These are phyloP conservation scores for Zosterops pallidus DNA, from an alignment of 2,113 vertebrate genomes.

Conservation along the genomic window DNA sequence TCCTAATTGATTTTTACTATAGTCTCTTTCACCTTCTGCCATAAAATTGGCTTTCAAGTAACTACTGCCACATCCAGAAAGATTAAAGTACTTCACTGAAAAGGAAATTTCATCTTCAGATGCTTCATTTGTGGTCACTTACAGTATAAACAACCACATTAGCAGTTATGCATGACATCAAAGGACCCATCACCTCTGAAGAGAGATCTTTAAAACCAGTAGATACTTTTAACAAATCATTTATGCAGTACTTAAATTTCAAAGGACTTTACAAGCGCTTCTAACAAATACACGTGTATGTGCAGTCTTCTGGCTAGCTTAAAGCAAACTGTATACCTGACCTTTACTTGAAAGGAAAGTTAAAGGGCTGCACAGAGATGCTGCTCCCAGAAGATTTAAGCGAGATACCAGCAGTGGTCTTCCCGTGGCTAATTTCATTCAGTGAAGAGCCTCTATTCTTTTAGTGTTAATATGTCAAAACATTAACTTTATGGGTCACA, in stretches of 20 bases:
- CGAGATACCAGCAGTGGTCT: neutral
- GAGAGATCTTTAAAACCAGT: neutral
- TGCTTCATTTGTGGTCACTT: neutral
- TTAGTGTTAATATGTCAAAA: neutral
- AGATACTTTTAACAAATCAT: neutral
- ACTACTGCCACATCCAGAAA: neutral
- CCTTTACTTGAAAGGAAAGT: neutral
- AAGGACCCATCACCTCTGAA: neutral
- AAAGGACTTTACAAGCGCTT: neutral
- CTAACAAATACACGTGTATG: neutral
- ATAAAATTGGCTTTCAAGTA: neutral
- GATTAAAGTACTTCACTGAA: neutral
- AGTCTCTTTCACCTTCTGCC: neutral
- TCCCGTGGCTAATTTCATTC: neutral
- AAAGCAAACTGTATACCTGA: neutral
- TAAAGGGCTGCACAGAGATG: neutral
- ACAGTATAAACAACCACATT: neutral
- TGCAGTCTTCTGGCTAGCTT: neutral
- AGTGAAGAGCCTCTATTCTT: neutral
- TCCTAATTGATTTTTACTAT: neutral
- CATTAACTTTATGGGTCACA: neutral
- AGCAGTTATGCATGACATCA: neutral
- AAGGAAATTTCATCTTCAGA: constrained; percentile 7
- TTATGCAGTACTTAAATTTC: neutral
- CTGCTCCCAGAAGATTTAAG: neutral